Percentiles rank a stretch among this genome's conserved stretches.
These are phyloP conservation scores for Dromaius novaehollandiae DNA, from an alignment of 2,113 vertebrate genomes.

Conservation along the genomic window DNA sequence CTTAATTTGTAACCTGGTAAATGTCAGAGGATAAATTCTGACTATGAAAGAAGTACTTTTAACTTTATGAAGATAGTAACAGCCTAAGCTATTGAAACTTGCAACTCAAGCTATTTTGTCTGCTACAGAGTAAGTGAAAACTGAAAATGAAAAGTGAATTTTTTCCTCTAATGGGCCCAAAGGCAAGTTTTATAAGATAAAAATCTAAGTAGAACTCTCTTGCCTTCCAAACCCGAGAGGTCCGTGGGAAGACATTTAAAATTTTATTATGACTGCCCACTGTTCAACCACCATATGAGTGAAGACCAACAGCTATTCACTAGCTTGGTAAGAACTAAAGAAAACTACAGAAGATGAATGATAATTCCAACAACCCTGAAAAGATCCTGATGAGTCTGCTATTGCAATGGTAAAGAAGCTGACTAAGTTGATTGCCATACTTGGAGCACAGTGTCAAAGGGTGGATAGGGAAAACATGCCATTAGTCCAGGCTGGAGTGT, in stretches of 20 bases:
- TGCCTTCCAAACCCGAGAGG: not conserved
- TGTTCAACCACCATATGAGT: not conserved
- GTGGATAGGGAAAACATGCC: not conserved
- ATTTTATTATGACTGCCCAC: not conserved
- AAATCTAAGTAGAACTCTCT: not conserved
- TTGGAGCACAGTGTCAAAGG: not conserved
- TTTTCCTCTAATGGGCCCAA: not conserved
- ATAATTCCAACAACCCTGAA: not conserved
- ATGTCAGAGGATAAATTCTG: not conserved
- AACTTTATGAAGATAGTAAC: not conserved
- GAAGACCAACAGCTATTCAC: not conserved
- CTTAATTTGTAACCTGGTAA: not conserved
- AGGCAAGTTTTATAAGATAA: not conserved
- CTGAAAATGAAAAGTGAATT: not conserved
- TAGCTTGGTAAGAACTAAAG: not conserved
- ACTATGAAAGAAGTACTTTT: not conserved
- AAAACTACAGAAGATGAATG: not conserved
- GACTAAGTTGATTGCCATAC: not conserved
- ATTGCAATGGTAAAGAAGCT: not conserved
- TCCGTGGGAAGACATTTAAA: not conserved
- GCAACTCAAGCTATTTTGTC: not conserved
- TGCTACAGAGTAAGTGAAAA: not conserved
- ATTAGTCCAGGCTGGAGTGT: not conserved
- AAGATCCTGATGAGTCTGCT: fast-evolving
- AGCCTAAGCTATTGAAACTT: not conserved